Evolutionary conservation across 1,140 invertebrate genomes (phyloP).

Genomic region (Sesamia nonagrioides): DNA sequence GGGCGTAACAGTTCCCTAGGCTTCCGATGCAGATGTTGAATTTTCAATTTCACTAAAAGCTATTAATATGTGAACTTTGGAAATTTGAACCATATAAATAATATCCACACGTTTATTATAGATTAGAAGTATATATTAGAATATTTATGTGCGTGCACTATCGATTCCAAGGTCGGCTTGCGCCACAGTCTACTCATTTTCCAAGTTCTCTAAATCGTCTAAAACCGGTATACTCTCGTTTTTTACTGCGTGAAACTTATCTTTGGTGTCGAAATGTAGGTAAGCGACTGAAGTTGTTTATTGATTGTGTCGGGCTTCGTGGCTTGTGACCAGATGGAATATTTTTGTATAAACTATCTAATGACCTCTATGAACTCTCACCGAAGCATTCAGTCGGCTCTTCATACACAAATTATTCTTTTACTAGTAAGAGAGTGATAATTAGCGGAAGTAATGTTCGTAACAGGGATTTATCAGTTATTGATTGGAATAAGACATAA

Average conservation of each 20-base stretch:
- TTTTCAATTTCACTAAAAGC: conserved; percentile 20
- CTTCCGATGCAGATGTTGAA: conserved; percentile 5
- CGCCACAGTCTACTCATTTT: conserved; percentile 30
- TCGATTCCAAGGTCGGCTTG: conserved; percentile 25
- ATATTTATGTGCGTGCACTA: conserved; percentile 10
- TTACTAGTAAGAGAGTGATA: not conserved
- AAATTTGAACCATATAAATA: conserved; percentile 19
- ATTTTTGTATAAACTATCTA: conserved; percentile 25
- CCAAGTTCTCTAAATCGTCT: conserved; percentile 28
- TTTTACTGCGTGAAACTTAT: conserved; percentile 40
- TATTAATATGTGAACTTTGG: conserved; percentile 23
- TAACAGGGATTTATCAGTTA: not conserved
- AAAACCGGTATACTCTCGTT: conserved; percentile 41
- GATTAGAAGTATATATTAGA: conserved; percentile 1
- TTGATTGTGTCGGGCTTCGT: conserved; percentile 7
- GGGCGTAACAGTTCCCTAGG: conserved; percentile 30
- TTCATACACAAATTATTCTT: conserved; percentile 17
- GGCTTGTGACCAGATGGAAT: conserved; percentile 35
- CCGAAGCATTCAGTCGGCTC: not conserved
- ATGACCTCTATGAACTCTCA: conserved; percentile 16
- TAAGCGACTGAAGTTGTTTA: conserved; percentile 27
- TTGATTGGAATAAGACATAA: not conserved
- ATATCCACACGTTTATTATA: conserved; percentile 9
- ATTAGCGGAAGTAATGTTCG: not conserved
- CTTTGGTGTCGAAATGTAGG: conserved; percentile 29